Conservation (phyloP, 64 coral and sea anemone genomes). For the Astreopora myriophthalma region DNA sequence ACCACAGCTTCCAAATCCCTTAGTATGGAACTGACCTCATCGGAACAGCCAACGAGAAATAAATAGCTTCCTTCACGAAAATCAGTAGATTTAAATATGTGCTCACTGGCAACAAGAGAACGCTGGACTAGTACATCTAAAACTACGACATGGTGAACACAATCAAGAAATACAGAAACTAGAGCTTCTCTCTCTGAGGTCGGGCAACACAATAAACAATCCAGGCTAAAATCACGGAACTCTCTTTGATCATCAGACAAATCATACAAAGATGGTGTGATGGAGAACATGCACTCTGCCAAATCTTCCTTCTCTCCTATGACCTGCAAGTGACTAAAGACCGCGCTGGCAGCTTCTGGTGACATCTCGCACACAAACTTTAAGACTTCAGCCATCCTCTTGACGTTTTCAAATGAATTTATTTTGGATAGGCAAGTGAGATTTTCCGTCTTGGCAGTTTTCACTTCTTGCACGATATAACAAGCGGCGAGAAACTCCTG, state of each 20-base stretch:
- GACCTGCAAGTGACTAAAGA: neutral
- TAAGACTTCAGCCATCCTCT: neutral
- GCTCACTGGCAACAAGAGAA: neutral
- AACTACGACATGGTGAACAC: neutral
- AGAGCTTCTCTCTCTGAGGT: neutral
- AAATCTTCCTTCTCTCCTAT: constrained; percentile 14
- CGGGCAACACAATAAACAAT: neutral
- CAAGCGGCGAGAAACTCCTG: constrained; percentile 71
- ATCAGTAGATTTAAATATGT: neutral
- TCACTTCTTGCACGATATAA: constrained; percentile 9
- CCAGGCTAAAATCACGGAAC: neutral
- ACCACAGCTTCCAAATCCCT: neutral
- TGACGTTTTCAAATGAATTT: neutral
- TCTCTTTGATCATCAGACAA: neutral
- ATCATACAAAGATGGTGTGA: neutral
- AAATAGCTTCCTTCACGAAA: neutral
- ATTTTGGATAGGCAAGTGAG: neutral
- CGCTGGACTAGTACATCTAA: neutral
- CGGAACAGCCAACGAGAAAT: neutral
- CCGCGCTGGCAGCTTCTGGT: neutral
- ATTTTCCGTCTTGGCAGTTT: neutral
- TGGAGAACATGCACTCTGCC: neutral
- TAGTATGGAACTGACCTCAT: neutral
- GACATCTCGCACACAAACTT: constrained; percentile 12
- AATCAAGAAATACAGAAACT: neutral